Percentiles rank a stretch among this genome's conserved stretches.
These are phyloP conservation scores for Stylophora pistillata DNA, from an alignment of 64 coral and sea anemone genomes.

Conservation along the genomic window DNA sequence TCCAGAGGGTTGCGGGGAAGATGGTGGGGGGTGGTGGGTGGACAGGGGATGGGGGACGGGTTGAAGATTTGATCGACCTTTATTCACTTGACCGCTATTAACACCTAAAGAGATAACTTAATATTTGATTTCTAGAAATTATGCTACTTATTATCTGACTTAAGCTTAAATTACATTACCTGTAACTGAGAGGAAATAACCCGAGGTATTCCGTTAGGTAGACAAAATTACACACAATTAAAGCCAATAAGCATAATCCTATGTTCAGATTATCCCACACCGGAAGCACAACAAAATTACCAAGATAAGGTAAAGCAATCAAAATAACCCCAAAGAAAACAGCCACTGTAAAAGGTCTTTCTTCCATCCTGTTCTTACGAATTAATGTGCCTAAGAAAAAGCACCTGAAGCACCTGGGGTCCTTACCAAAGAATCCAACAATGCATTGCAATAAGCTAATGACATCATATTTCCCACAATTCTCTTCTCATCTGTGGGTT, in stretches of 20 bases:
- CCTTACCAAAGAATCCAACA: not conserved
- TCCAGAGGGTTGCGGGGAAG: too few species aligned
- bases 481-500: not conserved
- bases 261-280: slow-evolving; percentile 73
- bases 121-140: too few species aligned
- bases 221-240: slow-evolving; percentile 41
- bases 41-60: too few species aligned
- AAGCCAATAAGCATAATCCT: slow-evolving; percentile 25
- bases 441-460: not conserved
- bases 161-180: slow-evolving; percentile 6
- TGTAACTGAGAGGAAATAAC: slow-evolving; percentile 58
- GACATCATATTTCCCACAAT: slow-evolving; percentile 32
- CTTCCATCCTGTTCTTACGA: slow-evolving; percentile 56
- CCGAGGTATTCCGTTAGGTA: slow-evolving; percentile 84
- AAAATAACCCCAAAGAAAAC: slow-evolving; percentile 47
- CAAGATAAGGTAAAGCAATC: not conserved
- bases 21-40: too few species aligned
- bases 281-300: slow-evolving; percentile 50
- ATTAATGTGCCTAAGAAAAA: too few species aligned
- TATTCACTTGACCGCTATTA: too few species aligned
- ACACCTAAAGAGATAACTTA: too few species aligned
- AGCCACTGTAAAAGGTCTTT: slow-evolving; percentile 76
- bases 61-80: too few species aligned
- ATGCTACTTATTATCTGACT: too few species aligned
- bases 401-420: not conserved